Base-by-base conservation (phyloP, 2,113 vertebrate genomes). In the Menidia beryllina region DNA sequence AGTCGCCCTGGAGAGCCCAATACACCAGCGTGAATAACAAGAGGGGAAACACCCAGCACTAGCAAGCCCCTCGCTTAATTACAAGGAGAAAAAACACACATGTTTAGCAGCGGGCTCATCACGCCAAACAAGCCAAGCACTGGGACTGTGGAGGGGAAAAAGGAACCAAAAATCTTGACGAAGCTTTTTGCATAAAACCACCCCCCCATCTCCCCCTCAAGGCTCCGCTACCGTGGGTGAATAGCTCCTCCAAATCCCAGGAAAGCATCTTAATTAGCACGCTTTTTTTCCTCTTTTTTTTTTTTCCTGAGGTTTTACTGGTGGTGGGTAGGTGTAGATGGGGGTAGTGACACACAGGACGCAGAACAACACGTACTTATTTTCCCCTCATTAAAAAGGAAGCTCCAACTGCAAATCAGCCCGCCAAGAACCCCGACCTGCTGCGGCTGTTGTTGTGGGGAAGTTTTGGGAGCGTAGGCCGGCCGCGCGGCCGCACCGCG, bases 381-480 rank as follows among this genome's bases (percentile, higher is more conserved):
- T 91, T 88, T 88, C 81, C 81, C 75, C 88, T 90, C 86, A 91
- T 92, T 90, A 92, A 90, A n/a, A 87, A 75, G 67, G 64, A 87
- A 75, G 81, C 83, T 78, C 75, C 64, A 81, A 65, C 88, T 89
- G 85, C 69, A 86, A 91, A 85, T 89, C 85, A 85, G 83, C 63
- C 82, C 64, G 84, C 84, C 86, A 91, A 88, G 89, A 89, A 88
- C 85, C 85, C 73, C 81, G 73, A 91, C 89, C 86, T 85, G 85
- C 88, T 84, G 86, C 41, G 59, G 65, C 74, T 79, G 79, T 63
- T 88, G 81, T 77, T 86, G 76, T 75, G 54, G 79, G 75, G 76
- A 81, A 81, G 87, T 88, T 87, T n/a, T 74, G 54, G 72, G 82
- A 77, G 87, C 78, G 83, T 86, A 87, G 87, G 89, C 63, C 53